These are phyloP conservation scores for Zenarchopterus dispar DNA, from an alignment of 2,797 vertebrate genomes.

Conservation along the genomic window DNA sequence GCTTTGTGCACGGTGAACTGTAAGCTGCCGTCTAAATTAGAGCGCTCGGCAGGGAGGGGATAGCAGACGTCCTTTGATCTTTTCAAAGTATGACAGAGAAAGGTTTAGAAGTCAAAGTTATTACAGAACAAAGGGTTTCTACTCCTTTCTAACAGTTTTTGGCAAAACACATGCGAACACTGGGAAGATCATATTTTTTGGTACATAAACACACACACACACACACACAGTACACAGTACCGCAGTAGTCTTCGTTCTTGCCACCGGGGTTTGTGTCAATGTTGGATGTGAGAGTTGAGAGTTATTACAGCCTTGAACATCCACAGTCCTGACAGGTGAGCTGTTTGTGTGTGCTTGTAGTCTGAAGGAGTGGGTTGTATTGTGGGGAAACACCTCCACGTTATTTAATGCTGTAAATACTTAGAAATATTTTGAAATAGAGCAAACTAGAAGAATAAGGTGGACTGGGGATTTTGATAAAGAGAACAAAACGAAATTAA, in stretches of 20 bases:
- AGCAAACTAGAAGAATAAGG: no score
- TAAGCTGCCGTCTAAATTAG: slow-evolving; percentile 33
- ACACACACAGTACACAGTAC: not conserved
- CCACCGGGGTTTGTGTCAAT: slow-evolving; percentile 9
- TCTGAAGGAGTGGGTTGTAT: no score
- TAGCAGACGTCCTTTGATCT: slow-evolving; percentile 33
- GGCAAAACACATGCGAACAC: not conserved
- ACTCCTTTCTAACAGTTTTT: slow-evolving; percentile 1
- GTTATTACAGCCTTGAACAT: slow-evolving; percentile 20
- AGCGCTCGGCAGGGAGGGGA: slow-evolving; percentile 11
- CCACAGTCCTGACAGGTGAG: slow-evolving; percentile 3
- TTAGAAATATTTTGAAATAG: no score
- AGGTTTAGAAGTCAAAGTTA: slow-evolving; percentile 24
- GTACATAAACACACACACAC: not conserved
- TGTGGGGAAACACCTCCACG: no score
- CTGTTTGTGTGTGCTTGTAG: not conserved
- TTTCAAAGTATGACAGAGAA: slow-evolving; percentile 15
- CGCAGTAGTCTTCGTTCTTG: not conserved
- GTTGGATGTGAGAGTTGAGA: slow-evolving; percentile 35
- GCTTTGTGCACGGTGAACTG: slow-evolving; percentile 28
- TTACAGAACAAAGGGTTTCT: slow-evolving; percentile 23
- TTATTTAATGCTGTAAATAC: no score
- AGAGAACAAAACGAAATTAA: no score
- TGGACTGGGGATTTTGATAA: no score
- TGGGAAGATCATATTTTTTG: not conserved